These are phyloP conservation scores for Brachionus rotundiformis DNA, from an alignment of 1,140 invertebrate genomes.

Conservation along the genomic window DNA sequence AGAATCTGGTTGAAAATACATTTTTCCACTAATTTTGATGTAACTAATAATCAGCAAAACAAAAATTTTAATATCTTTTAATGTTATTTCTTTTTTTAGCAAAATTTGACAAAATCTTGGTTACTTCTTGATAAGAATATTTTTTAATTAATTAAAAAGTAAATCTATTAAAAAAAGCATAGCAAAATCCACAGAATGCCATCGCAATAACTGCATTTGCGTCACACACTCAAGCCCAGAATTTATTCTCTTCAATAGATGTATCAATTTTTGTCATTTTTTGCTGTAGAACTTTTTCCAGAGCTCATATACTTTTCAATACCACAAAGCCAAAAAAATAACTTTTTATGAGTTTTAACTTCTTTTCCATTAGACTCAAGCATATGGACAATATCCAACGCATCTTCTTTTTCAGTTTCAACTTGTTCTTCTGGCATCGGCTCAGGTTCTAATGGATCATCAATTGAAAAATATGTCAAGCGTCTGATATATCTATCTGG, in stretches of 20 bases:
- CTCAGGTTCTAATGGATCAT: slow-evolving; percentile 33
- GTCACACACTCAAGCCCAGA: slow-evolving; percentile 10
- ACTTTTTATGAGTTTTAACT: not conserved
- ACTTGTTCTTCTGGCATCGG: not conserved
- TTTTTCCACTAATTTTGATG: no score
- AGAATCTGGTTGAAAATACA: no score
- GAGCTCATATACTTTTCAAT: not conserved
- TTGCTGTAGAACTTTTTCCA: not conserved
- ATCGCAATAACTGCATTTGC: slow-evolving; percentile 30
- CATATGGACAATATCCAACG: not conserved
- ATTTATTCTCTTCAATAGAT: slow-evolving; percentile 20
- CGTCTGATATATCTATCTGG: slow-evolving; percentile 56
- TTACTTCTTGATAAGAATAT: not conserved
- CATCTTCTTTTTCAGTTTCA: not conserved
- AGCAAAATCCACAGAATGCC: slow-evolving; percentile 6
- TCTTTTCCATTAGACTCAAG: not conserved
- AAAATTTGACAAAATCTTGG: no score
- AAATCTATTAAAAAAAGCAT: slow-evolving; percentile 51
- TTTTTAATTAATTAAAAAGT: not conserved
- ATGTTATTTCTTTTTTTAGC: no score
- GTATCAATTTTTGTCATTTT: not conserved
- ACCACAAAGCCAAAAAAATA: slow-evolving; percentile 48
- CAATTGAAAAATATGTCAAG: slow-evolving; percentile 26
- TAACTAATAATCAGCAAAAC: no score
- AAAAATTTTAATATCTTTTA: no score